Evolutionary conservation across 1,140 invertebrate genomes (phyloP).

Genomic region (Acromyrmex echinatior): DNA sequence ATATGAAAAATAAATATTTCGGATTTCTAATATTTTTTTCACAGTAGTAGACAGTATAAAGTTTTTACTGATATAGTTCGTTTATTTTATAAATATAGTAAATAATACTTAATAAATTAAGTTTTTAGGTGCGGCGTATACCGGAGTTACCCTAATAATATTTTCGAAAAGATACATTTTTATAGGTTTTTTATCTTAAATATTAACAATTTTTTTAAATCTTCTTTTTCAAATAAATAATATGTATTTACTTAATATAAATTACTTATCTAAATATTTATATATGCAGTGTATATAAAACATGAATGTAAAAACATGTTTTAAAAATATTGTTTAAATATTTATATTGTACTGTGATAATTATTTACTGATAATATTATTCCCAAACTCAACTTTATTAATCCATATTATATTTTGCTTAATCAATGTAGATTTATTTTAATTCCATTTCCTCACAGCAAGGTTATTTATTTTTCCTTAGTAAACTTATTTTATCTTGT

Average conservation of each 20-base stretch:
- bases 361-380: not conserved
- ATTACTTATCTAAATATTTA: slow-evolving; percentile 9
- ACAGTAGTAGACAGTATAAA: too few species aligned
- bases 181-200: not conserved
- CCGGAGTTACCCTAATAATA: not conserved
- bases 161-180: not conserved
- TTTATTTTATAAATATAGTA: too few species aligned
- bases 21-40: too few species aligned
- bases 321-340: not conserved
- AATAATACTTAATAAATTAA: too few species aligned
- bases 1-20: too few species aligned
- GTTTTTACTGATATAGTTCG: too few species aligned
- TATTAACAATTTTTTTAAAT: not conserved
- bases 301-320: not conserved
- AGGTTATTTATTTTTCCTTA: not conserved
- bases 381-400: not conserved
- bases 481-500: not conserved
- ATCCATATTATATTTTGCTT: not conserved
- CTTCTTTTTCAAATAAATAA: not conserved
- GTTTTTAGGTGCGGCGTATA: too few species aligned
- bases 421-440: not conserved
- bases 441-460: not conserved
- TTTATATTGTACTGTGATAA: not conserved
- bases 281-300: not conserved
- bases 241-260: not conserved